Evolutionary conservation across 2,888 invertebrate species (phyloP).

Genomic region (Nysson spinosus): DNA sequence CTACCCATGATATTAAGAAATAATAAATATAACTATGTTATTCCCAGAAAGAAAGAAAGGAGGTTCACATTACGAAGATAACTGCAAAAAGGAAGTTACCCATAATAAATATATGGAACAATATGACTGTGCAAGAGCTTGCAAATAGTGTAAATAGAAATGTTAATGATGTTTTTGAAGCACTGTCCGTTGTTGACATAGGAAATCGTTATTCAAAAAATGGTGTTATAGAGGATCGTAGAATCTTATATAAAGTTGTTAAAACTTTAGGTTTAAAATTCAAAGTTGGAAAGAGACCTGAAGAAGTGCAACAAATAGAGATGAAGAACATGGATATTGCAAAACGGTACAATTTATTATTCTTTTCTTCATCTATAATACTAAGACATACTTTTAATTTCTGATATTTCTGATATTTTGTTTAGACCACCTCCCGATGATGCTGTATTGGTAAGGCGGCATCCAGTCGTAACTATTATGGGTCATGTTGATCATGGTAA

Average conservation of each 20-base stretch:
- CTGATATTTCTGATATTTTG: background rate
- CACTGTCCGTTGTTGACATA: slow-evolving; percentile 82
- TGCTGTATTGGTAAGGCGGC: slow-evolving; percentile 84
- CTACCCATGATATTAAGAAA: background rate
- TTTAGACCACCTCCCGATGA: slow-evolving; percentile 82
- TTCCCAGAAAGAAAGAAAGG: slow-evolving; percentile 3
- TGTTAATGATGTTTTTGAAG: slow-evolving; percentile 84
- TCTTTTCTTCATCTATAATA: no score
- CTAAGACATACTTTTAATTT: slow-evolving; percentile 1
- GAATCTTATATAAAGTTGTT: slow-evolving; percentile 83
- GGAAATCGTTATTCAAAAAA: slow-evolving; percentile 79
- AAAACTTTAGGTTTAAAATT: slow-evolving; percentile 84
- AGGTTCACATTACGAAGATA: background rate
- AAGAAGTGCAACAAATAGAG: slow-evolving; percentile 74
- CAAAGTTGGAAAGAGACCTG: slow-evolving; percentile 79
- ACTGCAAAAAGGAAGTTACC: slow-evolving; percentile 77
- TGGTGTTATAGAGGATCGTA: slow-evolving; percentile 82
- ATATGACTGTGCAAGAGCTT: slow-evolving; percentile 89
- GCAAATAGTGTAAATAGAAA: slow-evolving; percentile 82
- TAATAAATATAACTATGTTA: background rate
- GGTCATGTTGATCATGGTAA: slow-evolving; percentile 99
- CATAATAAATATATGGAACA: slow-evolving; percentile 86
- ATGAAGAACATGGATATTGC: slow-evolving; percentile 68
- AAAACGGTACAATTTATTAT: no score
- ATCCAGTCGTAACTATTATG: slow-evolving; percentile 99